Base-by-base conservation (phyloP, 2,113 vertebrate genomes). In the Anoplopoma fimbria region DNA sequence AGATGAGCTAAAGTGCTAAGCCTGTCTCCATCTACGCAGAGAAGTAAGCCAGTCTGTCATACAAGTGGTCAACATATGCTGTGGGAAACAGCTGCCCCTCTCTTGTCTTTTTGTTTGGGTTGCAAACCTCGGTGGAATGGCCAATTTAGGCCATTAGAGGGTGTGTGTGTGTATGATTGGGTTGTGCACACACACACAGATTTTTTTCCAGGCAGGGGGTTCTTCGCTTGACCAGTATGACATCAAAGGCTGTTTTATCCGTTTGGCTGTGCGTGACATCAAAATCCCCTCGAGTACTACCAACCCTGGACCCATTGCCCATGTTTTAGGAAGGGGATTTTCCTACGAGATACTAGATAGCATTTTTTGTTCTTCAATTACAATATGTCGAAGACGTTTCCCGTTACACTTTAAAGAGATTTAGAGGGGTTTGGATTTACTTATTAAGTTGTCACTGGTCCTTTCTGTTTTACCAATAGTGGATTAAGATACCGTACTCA, bases 41-140 rank as follows among this genome's bases (percentile, higher is more conserved):
- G 75, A 74, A 79, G 73, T 69, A 60, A 87, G 68, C 82, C 72
- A 58, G 87, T 72, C 86, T 88, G 84, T 81, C 79, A 70, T 82
- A 79, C 87, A 80, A 92, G 88, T 83, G 89, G 89, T 83, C 87
- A 91, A 53, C 89, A 85, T 89, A 88, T 84, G 92, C 83, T 87
- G 2, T 58, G 72, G 68, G 63, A 88, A 78, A 77, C 88, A 90
- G 89, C 89, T 89, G 87, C 60, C 73, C 72, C 69, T 55, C 85
- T 75, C 76, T 75, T 53, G 51, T 87, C 74, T 88, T 88, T 88
- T 82, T 89, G 84, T 76, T 77, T 74, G 76, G 72, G 84, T 78
- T 60, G 58, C 83, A 82, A 88, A 84, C 72, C 84, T 71, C 86
- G 0, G 75, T 38, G 90, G 89, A 91, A 87, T 38, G 13, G 70